Evolutionary conservation across 2,113 vertebrate species (phyloP).

Genomic region (Uria lomvia): DNA sequence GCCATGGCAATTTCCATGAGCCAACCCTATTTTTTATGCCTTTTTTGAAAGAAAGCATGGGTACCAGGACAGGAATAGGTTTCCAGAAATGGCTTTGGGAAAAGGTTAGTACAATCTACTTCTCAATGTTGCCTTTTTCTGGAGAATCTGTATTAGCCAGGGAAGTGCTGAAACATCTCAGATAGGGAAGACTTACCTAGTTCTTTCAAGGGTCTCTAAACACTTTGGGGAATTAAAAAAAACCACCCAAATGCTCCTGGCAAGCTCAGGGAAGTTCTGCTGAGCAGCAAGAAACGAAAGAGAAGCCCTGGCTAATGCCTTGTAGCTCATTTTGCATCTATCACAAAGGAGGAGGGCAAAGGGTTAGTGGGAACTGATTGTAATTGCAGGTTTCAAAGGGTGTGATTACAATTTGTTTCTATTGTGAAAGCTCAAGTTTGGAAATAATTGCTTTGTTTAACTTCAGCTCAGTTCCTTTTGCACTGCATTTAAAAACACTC

Average conservation of each 20-base stretch:
- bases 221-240: not conserved
- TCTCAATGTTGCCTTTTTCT: not conserved
- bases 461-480: not conserved
- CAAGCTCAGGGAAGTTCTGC: not conserved
- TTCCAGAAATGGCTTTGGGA: not conserved
- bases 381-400: conserved; percentile 8
- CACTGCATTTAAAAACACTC: not conserved
- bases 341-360: not conserved
- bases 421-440: not conserved
- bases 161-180: not conserved
- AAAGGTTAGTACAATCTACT: not conserved
- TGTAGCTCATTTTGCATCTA: not conserved
- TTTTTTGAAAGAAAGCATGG: not conserved
- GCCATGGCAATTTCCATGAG: not conserved
- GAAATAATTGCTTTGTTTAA: conserved; percentile 1
- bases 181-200: not conserved
- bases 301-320: not conserved
- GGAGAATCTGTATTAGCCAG: not conserved
- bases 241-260: not conserved
- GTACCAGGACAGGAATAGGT: not conserved
- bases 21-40: not conserved
- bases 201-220: not conserved
- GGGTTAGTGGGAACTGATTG: not conserved
- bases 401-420: conserved; percentile 17
- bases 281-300: not conserved